A percentile compares a stretch with the other conserved stretches of the same genome.
Evolutionary conservation across 1,140 invertebrate genomes (phyloP).

Genomic region (Drosophila albomicans): DNA sequence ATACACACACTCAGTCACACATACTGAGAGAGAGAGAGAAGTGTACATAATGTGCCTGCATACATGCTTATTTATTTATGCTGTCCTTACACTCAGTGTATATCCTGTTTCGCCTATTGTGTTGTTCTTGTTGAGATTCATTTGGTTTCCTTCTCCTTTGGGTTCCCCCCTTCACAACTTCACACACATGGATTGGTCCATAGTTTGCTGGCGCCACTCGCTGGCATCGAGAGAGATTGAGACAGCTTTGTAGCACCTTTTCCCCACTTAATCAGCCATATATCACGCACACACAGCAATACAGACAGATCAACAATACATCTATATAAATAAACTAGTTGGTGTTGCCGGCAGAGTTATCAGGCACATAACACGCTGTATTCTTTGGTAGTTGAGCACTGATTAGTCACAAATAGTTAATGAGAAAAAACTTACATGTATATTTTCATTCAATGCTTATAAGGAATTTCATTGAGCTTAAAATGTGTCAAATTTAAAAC

Average conservation of each 20-base stretch:
- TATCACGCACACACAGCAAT: slow-evolving; percentile 17
- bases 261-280: slow-evolving; percentile 27
- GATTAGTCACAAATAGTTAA: background rate
- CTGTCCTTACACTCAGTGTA: background rate
- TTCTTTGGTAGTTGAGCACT: background rate
- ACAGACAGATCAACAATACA: background rate
- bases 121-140: slow-evolving; percentile 21
- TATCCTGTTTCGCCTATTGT: slow-evolving; percentile 11
- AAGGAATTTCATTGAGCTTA: too few species aligned
- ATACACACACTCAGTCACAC: slow-evolving; percentile 51
- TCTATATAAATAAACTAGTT: slow-evolving; percentile 11
- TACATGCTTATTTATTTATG: slow-evolving; percentile 35
- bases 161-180: too few species aligned
- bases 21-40: slow-evolving; percentile 6
- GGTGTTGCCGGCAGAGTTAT: background rate
- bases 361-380: background rate
- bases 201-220: slow-evolving; percentile 2
- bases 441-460: background rate
- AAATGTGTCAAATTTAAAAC: too few species aligned
- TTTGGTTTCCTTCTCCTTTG: background rate
- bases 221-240: slow-evolving; percentile 15
- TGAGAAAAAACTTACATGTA: background rate
- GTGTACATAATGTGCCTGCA: slow-evolving; percentile 13
- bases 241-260: slow-evolving; percentile 36
- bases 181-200: background rate